Evolutionary conservation across 2,888 invertebrate species (phyloP), one percentile per base, ranked within the genome.

Genomic region (Lacanobia wlatinum): DNA sequence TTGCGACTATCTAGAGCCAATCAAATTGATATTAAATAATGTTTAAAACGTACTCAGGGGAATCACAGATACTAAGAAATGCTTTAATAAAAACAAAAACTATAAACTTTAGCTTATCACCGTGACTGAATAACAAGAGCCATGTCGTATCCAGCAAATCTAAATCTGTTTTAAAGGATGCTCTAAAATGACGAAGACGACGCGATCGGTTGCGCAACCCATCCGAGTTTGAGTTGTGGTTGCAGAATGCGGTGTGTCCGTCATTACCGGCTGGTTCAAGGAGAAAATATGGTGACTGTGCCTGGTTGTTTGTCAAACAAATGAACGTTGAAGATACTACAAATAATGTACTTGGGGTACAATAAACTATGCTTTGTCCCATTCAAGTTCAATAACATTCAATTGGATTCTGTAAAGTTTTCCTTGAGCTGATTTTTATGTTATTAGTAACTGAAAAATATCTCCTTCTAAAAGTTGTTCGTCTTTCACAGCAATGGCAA

Each of bases 131-230:
- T 23, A 53, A 59, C 43, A 60, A 66, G 21, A 67, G 4, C 18
- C 18, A 16, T 72, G 58, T 60, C 86, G 23, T 50, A 72, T 85
- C 85, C 70, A 86, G 82, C 10, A 16, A 61, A 64, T 60, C 55
- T 70, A 67, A 66, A 60, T 61, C 64, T 34, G 21, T 38, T 10
- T 52, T 16, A 53, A 68, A 70, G 58, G 78, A 87, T 76, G 77
- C 70, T 85, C 81, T 83, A 82, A 87, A 88, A 87, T 87, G 80
- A 87, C 83, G 66, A 18, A 62, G 38, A 43, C 67, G 75, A 75
- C 73, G 80, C 87, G 87, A 90, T 86, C 82, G 18, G 89, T 91
- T 90, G 88, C 76, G 59, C 87, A 89, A 91, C 89, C 58, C 72
- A 80, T 91, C 88, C 82, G 62, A 78, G 80, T 84, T 82, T 80